phyloP scores from a whole-genome alignment of 2,888 invertebrate species.

The Dryobotodes eremita region DNA sequence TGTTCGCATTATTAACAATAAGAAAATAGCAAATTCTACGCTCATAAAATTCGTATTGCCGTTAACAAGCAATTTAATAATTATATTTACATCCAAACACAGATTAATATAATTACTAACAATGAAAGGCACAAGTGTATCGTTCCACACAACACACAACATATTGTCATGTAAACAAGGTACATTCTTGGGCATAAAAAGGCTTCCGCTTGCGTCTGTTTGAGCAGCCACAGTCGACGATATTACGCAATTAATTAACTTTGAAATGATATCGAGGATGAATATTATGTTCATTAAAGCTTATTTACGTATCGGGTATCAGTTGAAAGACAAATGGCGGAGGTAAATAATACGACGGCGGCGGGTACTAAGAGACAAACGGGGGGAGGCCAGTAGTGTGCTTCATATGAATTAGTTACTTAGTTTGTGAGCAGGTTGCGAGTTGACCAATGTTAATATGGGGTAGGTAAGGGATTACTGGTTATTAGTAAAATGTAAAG shows the following conservation, averaged over 20 bases:
- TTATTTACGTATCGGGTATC: constrained; percentile 53
- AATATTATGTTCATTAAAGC: constrained; percentile 54
- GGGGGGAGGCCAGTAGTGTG: background rate
- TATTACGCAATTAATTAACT: constrained; percentile 64
- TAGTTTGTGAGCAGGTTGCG: too few relatives aligned
- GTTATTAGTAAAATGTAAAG: too few relatives aligned
- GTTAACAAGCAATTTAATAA: constrained; percentile 1
- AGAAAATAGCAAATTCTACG: background rate
- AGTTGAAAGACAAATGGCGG: constrained; percentile 39
- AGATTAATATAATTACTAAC: constrained; percentile 29
- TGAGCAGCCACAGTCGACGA: constrained; percentile 37
- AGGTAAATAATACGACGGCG: constrained; percentile 13
- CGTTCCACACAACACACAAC: background rate
- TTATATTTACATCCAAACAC: constrained; percentile 21
- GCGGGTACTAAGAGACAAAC: background rate
- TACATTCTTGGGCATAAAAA: constrained; percentile 21
- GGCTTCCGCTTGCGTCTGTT: constrained; percentile 23
- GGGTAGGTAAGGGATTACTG: background rate
- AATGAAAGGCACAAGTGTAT: constrained; percentile 4
- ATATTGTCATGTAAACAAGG: constrained; percentile 17
- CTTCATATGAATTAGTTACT: background rate
- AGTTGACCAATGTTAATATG: background rate
- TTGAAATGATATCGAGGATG: constrained; percentile 48
- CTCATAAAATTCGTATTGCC: background rate
- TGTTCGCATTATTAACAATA: background rate